These are phyloP conservation scores for Pongo abelii DNA, from an alignment of 2,113 vertebrate genomes.

Conservation along the genomic window DNA sequence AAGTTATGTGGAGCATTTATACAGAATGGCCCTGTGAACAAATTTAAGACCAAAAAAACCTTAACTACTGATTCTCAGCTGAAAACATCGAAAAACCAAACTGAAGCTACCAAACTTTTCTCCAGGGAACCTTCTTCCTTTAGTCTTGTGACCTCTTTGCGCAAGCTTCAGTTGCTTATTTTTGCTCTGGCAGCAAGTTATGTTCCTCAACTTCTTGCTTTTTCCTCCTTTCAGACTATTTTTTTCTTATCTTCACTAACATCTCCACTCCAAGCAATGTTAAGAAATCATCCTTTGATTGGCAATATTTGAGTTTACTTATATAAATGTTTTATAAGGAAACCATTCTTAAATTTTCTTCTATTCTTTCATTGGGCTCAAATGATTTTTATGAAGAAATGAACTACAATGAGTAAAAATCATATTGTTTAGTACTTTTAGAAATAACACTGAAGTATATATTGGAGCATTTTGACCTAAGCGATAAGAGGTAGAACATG, in stretches of 20 bases:
- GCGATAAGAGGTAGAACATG: background rate
- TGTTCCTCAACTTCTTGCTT: slow-evolving; percentile 63
- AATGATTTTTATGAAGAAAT: background rate
- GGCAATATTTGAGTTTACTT: background rate
- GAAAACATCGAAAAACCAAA: slow-evolving; percentile 72
- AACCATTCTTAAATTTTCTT: background rate
- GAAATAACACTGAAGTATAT: background rate
- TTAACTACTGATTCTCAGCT: slow-evolving; percentile 46
- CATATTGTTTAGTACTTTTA: background rate
- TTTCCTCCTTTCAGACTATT: slow-evolving; percentile 24
- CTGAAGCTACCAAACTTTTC: slow-evolving; percentile 68
- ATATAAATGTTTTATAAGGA: background rate
- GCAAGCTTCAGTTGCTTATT: slow-evolving; percentile 78
- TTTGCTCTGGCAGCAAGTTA: slow-evolving; percentile 49
- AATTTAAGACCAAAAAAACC: background rate
- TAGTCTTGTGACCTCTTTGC: slow-evolving; percentile 73
- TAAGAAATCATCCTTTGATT: slow-evolving; percentile 38
- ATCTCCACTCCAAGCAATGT: background rate
- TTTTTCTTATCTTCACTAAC: background rate
- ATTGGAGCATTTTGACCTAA: background rate
- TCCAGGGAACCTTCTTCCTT: slow-evolving; percentile 64
- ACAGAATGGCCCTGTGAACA: slow-evolving; percentile 18
- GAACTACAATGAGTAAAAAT: background rate
- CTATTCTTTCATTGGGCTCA: background rate
- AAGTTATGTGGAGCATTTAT: background rate